phyloP scores from a whole-genome alignment of 2,797 vertebrate genomes.

The Syngnathus rostellatus region DNA sequence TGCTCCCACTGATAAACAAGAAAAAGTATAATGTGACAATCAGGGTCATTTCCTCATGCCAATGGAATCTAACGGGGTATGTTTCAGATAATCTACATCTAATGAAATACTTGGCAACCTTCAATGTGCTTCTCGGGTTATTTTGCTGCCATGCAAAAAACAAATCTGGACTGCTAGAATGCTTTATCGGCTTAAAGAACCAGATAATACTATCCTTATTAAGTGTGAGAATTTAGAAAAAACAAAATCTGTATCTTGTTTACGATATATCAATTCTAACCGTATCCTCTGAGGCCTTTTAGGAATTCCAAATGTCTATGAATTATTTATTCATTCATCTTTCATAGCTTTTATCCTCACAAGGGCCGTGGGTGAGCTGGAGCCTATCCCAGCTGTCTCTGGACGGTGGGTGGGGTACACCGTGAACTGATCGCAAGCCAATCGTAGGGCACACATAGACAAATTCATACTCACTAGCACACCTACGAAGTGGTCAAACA shows the following conservation, averaged over 20 bases:
- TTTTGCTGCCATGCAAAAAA: neutral
- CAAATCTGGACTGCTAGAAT: neutral
- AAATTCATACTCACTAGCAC: no score
- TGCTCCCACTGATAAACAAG: conserved; percentile 26
- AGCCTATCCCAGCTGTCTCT: no score
- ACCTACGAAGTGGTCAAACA: no score
- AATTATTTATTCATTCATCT: neutral
- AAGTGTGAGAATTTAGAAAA: neutral
- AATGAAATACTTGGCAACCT: conserved; percentile 46
- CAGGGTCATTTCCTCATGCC: conserved; percentile 43
- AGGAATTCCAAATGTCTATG: neutral
- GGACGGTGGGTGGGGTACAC: no score
- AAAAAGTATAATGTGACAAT: conserved; percentile 42
- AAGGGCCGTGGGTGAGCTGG: no score
- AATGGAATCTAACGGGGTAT: conserved; percentile 52
- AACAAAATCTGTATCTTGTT: neutral
- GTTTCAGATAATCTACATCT: conserved; percentile 49
- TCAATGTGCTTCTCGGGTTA: conserved; percentile 36
- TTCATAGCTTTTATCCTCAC: no score
- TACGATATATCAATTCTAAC: neutral
- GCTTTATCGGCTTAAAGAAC: neutral
- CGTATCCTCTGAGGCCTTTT: neutral
- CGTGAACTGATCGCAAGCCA: no score
- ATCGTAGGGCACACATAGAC: no score
- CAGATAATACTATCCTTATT: neutral